Evolutionary conservation across 2,113 vertebrate genomes (phyloP).

Genomic region (Acrocephalus kingi): DNA sequence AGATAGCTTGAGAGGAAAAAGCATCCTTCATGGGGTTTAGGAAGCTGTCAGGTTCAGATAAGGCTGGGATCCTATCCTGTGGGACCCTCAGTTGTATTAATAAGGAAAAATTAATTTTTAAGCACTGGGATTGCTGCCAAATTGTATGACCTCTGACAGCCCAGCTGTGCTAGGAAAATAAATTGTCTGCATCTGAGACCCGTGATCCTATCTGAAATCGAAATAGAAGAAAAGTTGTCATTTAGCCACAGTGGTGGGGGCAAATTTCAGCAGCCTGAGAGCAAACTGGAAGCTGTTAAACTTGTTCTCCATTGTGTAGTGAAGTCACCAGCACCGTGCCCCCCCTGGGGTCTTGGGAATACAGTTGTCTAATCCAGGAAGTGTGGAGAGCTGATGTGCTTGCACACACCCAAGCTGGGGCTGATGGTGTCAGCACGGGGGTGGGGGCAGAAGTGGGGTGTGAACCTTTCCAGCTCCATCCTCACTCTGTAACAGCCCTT

Average conservation of each 20-base stretch:
- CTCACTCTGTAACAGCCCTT: conserved; percentile 31
- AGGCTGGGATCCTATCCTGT: conserved; percentile 78
- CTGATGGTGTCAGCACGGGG: neutral
- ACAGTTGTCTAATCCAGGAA: conserved; percentile 49
- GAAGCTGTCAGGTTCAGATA: conserved; percentile 85
- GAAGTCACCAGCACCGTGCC: neutral
- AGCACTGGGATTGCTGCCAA: conserved; percentile 83
- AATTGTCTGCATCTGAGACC: conserved; percentile 75
- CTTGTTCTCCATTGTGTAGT: neutral
- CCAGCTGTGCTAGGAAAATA: conserved; percentile 83
- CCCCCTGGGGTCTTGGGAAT: neutral
- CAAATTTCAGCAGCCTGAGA: conserved; percentile 9
- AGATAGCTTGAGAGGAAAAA: conserved; percentile 68
- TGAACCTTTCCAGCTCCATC: conserved; percentile 46
- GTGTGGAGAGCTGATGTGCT: conserved; percentile 7
- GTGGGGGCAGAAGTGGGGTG: conserved; percentile 15
- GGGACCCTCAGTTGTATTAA: conserved; percentile 81
- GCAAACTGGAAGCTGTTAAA: conserved; percentile 38
- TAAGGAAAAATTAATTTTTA: conserved; percentile 89
- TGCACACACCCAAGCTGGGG: neutral
- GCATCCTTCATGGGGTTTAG: conserved; percentile 76
- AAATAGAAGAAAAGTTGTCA: conserved; percentile 50
- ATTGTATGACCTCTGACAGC: conserved; percentile 82
- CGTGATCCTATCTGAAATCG: conserved; percentile 51
- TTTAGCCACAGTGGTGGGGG: conserved; percentile 27